Evolutionary conservation across 1,140 invertebrate species (phyloP).

Genomic region (Dendrolimus punctatus): DNA sequence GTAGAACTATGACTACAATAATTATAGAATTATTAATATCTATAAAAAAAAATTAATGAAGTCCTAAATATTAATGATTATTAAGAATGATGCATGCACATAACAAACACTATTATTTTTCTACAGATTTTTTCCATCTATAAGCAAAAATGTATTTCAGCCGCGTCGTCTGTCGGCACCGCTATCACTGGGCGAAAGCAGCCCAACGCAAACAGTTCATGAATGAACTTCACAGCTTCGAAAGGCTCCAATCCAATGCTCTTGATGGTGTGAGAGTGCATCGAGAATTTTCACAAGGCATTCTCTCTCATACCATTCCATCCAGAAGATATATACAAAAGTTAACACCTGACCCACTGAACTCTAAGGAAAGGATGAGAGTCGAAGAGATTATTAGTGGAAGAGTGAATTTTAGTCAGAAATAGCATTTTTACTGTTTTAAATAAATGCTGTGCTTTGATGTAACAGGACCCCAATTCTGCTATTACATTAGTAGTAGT

Average conservation of each 20-base stretch:
- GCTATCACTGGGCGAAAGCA: slow-evolving; percentile 54
- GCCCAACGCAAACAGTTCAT: slow-evolving; percentile 59
- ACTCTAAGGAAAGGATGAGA: slow-evolving; percentile 50
- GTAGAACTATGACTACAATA: too few relatives aligned
- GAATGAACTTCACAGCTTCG: slow-evolving; percentile 58
- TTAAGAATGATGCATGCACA: too few relatives aligned
- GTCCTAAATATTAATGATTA: too few relatives aligned
- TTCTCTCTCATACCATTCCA: slow-evolving; percentile 63
- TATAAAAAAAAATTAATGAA: too few relatives aligned
- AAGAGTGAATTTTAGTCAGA: slow-evolving; percentile 36
- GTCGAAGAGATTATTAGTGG: slow-evolving; percentile 61
- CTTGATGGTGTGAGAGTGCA: slow-evolving; percentile 65
- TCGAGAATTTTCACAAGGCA: slow-evolving; percentile 63
- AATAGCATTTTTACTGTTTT: slow-evolving; percentile 19
- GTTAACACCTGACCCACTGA: slow-evolving; percentile 50
- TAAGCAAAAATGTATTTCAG: slow-evolving; percentile 27
- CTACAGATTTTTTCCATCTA: too few relatives aligned
- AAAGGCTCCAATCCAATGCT: slow-evolving; percentile 59
- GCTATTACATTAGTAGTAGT: too few relatives aligned
- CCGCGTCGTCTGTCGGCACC: slow-evolving; percentile 55
- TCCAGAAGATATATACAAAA: slow-evolving; percentile 55
- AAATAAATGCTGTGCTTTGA: not conserved
- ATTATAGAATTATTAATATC: too few relatives aligned
- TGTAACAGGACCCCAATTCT: too few relatives aligned
- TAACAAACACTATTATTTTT: too few relatives aligned